These are phyloP conservation scores for Amblyjoppa proteus DNA, from an alignment of 2,888 invertebrate species.

Conservation along the genomic window DNA sequence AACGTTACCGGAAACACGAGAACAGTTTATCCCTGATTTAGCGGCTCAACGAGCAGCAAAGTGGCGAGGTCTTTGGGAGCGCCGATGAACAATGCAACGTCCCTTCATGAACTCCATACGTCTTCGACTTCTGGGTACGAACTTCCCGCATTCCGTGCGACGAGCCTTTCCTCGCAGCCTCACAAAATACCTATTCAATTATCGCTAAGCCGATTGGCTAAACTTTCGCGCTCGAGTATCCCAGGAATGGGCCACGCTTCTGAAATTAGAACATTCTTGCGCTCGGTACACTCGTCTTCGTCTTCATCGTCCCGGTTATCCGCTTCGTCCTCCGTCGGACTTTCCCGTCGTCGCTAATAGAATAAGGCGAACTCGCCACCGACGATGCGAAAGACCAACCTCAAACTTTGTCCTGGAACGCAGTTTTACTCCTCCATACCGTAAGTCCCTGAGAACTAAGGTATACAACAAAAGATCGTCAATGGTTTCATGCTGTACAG, in stretches of 20 bases:
- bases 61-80: background rate
- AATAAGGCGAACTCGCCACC: slow-evolving; percentile 6
- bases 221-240: slow-evolving; percentile 55
- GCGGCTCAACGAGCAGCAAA: background rate
- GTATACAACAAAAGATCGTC: slow-evolving; percentile 4
- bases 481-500: slow-evolving; percentile 20
- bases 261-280: slow-evolving; percentile 17
- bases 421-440: slow-evolving; percentile 21
- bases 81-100: background rate
- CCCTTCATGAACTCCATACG: background rate
- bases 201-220: slow-evolving; percentile 65
- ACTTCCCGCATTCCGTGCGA: background rate
- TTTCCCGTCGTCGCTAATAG: background rate
- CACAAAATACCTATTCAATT: slow-evolving; percentile 68
- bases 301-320: slow-evolving; percentile 14
- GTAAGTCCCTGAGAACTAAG: slow-evolving; percentile 19
- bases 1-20: too few species aligned
- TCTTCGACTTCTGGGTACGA: background rate
- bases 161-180: background rate
- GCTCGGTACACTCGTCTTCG: slow-evolving; percentile 13
- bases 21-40: too few species aligned
- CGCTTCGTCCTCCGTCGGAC: background rate
- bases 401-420: slow-evolving; percentile 29
- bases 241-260: slow-evolving; percentile 9
- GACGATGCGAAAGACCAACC: slow-evolving; percentile 29